Conservation (phyloP, 2,113 vertebrate genomes). For the Marmota monax region DNA sequence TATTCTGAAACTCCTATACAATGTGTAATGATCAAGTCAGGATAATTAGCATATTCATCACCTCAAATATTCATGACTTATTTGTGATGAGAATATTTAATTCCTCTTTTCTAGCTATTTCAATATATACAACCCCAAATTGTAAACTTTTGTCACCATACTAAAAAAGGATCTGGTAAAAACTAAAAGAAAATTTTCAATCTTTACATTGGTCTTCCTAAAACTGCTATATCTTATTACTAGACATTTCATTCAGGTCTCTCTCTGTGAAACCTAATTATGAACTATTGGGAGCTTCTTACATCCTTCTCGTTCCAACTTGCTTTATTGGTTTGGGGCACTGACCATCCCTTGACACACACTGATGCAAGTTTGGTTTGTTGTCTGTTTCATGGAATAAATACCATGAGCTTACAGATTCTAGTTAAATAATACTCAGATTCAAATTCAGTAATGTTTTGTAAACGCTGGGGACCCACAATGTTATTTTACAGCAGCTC, state of each 20-base stretch:
- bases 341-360: too few relatives aligned
- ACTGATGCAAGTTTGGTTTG: background rate
- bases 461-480: background rate
- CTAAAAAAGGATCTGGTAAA: background rate
- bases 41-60: background rate
- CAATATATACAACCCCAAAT: background rate
- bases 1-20: background rate
- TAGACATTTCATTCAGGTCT: background rate
- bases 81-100: background rate
- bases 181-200: background rate
- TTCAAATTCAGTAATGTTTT: background rate
- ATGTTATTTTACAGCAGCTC: background rate
- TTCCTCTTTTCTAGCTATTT: background rate
- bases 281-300: background rate
- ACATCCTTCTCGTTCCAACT: background rate
- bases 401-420: background rate
- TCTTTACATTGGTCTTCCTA: background rate
- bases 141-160: background rate
- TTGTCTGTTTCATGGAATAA: background rate
- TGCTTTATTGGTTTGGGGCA: background rate
- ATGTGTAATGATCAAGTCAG: background rate
- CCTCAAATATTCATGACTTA: background rate
- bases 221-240: background rate
- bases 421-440: background rate
- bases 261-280: background rate